phyloP scores from a whole-genome alignment of 2,888 invertebrate genomes.

The Eristalinus aeneus region DNA sequence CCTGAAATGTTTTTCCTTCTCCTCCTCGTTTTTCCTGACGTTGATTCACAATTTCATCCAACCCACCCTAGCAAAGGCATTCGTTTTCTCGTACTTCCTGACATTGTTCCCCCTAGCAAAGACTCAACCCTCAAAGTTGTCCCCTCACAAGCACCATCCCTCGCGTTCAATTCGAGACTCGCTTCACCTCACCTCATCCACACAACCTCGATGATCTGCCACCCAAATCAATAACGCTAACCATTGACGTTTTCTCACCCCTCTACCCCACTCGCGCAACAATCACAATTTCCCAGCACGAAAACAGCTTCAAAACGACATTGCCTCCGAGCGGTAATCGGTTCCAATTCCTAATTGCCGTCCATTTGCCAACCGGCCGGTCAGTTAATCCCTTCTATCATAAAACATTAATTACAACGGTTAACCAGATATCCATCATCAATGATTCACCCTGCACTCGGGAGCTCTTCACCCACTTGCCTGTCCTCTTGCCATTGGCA shows the following conservation, averaged over 20 bases:
- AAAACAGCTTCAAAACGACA: neutral
- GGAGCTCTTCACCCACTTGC: neutral
- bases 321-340: slow-evolving; percentile 8
- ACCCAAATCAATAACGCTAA: neutral
- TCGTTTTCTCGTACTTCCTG: no score
- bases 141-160: no score
- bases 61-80: no score
- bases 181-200: neutral
- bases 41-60: no score
- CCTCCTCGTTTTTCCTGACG: no score
- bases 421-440: slow-evolving; percentile 45
- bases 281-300: neutral
- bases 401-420: slow-evolving; percentile 40
- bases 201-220: neutral
- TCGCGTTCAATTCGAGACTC: neutral
- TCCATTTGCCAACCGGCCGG: slow-evolving; percentile 17
- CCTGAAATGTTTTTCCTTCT: no score
- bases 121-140: neutral
- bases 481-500: neutral
- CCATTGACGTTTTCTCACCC: neutral
- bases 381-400: slow-evolving; percentile 8
- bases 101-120: neutral
- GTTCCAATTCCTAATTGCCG: slow-evolving; percentile 28
- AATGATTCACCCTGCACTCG: slow-evolving; percentile 31
- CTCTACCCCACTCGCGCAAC: neutral